A percentile compares a stretch with the other conserved stretches of the same genome.
phyloP scores from a whole-genome alignment of 2,888 invertebrate species.

The Galerucella pusilla region DNA sequence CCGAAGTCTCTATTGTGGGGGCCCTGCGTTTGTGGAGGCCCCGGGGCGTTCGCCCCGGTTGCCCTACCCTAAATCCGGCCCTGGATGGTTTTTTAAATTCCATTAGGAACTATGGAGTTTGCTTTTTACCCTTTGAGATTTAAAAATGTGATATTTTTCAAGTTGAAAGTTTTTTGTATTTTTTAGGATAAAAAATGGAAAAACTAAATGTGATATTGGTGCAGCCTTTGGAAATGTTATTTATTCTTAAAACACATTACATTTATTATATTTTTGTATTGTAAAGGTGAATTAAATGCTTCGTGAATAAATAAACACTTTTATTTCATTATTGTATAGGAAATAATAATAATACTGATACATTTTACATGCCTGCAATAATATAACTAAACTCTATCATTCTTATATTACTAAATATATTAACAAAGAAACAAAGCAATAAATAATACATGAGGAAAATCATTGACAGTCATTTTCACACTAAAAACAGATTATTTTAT shows the following conservation, averaged over 20 bases:
- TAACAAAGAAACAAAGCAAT: constrained; percentile 56
- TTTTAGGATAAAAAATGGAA: constrained; percentile 57
- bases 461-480: constrained; percentile 41
- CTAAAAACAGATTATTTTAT: constrained; percentile 25
- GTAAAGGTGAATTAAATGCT: constrained; percentile 24
- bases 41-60: no score
- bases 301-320: constrained; percentile 50
- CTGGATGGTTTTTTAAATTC: no score
- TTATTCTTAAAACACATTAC: constrained; percentile 22
- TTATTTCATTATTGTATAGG: constrained; percentile 55
- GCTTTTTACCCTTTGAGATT: neutral
- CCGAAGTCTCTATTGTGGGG: no score
- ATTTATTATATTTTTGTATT: constrained; percentile 37
- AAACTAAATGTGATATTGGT: constrained; percentile 47
- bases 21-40: no score
- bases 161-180: neutral
- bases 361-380: constrained; percentile 58
- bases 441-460: constrained; percentile 52
- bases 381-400: constrained; percentile 46
- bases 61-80: no score
- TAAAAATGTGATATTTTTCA: constrained; percentile 12
- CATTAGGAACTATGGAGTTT: no score
- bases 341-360: constrained; percentile 63
- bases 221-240: constrained; percentile 25
- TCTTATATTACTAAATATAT: constrained; percentile 49